phyloP scores from a whole-genome alignment of 1,140 invertebrate species.

The Drosophila lacertosa region DNA sequence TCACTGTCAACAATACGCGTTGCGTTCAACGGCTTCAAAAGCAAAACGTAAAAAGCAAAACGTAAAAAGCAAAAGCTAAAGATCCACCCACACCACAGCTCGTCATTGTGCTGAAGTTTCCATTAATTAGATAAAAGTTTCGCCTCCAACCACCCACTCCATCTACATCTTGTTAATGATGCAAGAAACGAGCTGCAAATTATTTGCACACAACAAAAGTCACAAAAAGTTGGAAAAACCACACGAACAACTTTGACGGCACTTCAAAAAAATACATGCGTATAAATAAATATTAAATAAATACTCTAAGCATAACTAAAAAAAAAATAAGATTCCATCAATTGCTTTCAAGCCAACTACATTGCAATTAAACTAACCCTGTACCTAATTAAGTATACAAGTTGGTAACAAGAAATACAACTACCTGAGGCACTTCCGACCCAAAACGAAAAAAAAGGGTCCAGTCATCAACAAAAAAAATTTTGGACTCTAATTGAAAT shows the following conservation, averaged over 20 bases:
- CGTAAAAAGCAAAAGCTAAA: slow-evolving; percentile 52
- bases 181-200: slow-evolving; percentile 78
- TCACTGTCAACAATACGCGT: slow-evolving; percentile 77
- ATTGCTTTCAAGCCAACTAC: background rate
- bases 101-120: slow-evolving; percentile 81
- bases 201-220: slow-evolving; percentile 80
- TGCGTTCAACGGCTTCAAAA: slow-evolving; percentile 42
- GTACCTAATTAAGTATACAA: slow-evolving; percentile 20
- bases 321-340: slow-evolving; percentile 1
- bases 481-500: slow-evolving; percentile 40
- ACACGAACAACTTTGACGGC: slow-evolving; percentile 23
- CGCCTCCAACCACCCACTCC: background rate
- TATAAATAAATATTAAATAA: background rate
- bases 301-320: background rate
- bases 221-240: slow-evolving; percentile 56
- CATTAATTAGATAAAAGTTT: slow-evolving; percentile 84
- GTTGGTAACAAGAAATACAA: slow-evolving; percentile 20
- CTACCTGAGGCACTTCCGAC: slow-evolving; percentile 25
- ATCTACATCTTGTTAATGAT: slow-evolving; percentile 74
- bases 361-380: slow-evolving; percentile 19
- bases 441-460: slow-evolving; percentile 31
- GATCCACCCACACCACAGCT: slow-evolving; percentile 39
- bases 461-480: slow-evolving; percentile 24
- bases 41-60: too few relatives aligned
- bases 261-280: slow-evolving; percentile 21